Conservation (phyloP, 2,113 vertebrate species). For the Trematocara marginatum region DNA sequence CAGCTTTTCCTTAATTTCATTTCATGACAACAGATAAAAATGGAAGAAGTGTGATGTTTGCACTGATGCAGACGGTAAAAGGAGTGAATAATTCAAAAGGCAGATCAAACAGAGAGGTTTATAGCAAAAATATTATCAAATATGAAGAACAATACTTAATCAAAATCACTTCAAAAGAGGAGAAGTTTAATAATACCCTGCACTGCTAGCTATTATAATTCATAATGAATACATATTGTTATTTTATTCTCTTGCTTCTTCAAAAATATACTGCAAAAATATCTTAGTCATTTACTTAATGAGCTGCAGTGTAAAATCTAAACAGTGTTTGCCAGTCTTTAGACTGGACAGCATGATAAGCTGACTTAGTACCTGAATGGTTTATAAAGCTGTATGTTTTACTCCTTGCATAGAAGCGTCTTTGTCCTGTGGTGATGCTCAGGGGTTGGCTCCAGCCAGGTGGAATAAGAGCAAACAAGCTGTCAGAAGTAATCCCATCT, state of each 20-base stretch:
- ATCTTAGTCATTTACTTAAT: neutral
- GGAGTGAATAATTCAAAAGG: neutral
- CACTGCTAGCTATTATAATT: neutral
- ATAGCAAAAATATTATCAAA: neutral
- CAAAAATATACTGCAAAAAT: neutral
- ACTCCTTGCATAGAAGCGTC: neutral
- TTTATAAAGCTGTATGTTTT: constrained; percentile 25
- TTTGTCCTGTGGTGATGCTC: constrained; percentile 39
- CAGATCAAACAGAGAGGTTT: neutral
- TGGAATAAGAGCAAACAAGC: constrained; percentile 75
- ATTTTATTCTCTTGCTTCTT: neutral
- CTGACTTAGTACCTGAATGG: neutral
- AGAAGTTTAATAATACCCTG: neutral
- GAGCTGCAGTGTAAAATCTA: neutral
- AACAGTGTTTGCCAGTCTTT: neutral
- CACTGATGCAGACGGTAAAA: neutral
- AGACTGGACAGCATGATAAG: neutral
- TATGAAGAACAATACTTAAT: neutral
- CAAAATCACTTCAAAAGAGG: neutral
- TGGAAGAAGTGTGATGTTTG: neutral
- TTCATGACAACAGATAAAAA: neutral
- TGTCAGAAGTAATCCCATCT: constrained; percentile 73
- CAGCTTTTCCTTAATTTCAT: neutral
- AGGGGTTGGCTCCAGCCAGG: constrained; percentile 59
- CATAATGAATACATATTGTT: neutral